Evolutionary conservation across 2,888 invertebrate species (phyloP).

Genomic region (Chloroclysta siterata): DNA sequence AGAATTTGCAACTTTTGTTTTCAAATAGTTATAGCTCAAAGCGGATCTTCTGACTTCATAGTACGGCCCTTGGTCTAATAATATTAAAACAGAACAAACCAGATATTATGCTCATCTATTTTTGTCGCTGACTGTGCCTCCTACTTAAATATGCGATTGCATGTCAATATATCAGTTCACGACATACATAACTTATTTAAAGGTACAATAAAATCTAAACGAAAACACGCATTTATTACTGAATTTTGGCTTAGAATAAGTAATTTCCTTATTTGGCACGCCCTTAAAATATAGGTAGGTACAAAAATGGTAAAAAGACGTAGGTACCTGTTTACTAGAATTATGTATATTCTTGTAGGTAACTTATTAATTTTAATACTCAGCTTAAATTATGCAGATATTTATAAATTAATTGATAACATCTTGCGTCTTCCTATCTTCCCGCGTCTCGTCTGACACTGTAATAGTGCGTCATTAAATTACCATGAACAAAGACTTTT

Average conservation of each 20-base stretch:
- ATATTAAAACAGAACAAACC: no score
- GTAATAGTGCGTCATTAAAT: conserved; percentile 31
- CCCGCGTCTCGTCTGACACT: conserved; percentile 20
- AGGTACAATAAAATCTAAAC: background rate
- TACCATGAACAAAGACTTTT: conserved; percentile 21
- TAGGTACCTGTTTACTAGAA: background rate
- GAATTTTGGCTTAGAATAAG: no score
- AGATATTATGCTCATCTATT: no score
- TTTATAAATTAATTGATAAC: conserved; percentile 26
- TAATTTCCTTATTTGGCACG: background rate
- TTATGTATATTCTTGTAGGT: background rate
- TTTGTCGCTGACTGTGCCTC: background rate
- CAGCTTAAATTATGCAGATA: conserved; percentile 13
- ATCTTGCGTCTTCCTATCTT: conserved; percentile 20
- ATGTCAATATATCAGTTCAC: conserved; percentile 7
- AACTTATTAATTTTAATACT: conserved; percentile 9
- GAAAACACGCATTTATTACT: background rate
- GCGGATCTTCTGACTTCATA: no score
- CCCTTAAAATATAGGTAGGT: background rate
- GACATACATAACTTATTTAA: conserved; percentile 2
- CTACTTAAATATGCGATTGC: background rate
- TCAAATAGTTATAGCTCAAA: no score
- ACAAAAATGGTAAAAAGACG: background rate
- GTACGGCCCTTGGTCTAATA: no score
- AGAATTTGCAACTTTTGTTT: no score